Base-by-base conservation (phyloP, 1,140 invertebrate species). In the Drosophila grimshawi region DNA sequence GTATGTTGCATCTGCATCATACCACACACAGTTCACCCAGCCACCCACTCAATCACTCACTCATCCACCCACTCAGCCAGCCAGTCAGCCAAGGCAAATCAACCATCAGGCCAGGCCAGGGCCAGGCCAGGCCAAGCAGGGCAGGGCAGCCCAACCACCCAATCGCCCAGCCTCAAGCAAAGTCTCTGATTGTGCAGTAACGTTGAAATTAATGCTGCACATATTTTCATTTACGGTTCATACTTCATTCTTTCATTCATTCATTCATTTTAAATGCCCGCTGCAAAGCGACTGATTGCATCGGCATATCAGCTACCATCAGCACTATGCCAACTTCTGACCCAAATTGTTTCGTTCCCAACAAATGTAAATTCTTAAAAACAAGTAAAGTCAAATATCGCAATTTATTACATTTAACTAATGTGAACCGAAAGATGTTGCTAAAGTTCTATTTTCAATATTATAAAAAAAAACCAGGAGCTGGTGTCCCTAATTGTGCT, bases 131-230 rank as follows among this genome's bases (percentile, higher is more conserved):
- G 10, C 49, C 49, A 52, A 52, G 7, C 49, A 52, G 33, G 7
- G 11, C 19, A 52, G 57, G 37, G 30, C 46, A 71, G 39, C 35
- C 67, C 32, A 6, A 37, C 41, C 32, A 52, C 30, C 67, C 45
- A 48, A 41, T 30, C 49, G 37, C 33, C 70, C 48, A 19, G 19
- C n/a, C 51, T 33, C 30, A 3, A 33, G 32, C 27, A 11, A 32
- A 33, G 64, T 60, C 60, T 55, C 71, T 70, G 77, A 79, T 79
- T 79, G 77, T 67, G 77, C 74, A 66, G 74, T 67, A 76, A 79
- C 73, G 77, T 67, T 77, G 66, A 79, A 79, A 79, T 79, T 79
- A 79, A 79, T 79, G 78, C 76, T 80, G 78, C 78, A 80, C 74
- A 80, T 80, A 80, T 80, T 80, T 80, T 74, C 75, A 76, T 76